Conservation (phyloP, 2,888 invertebrate genomes). For the Metellina segmentata region DNA sequence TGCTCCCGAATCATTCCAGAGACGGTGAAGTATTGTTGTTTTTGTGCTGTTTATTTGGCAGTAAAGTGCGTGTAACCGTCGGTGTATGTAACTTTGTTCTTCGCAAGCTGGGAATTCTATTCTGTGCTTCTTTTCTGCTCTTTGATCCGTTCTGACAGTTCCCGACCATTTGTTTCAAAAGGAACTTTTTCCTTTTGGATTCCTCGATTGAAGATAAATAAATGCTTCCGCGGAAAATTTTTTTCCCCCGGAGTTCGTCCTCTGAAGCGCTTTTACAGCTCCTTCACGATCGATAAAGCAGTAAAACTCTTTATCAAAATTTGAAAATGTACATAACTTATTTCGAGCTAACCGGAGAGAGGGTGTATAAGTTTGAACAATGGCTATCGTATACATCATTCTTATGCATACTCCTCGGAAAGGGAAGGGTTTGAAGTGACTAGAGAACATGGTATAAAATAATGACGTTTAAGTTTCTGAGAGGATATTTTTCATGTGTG, state of each 20-base stretch:
- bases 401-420: neutral
- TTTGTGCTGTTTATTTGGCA: constrained; percentile 13
- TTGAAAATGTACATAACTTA: neutral
- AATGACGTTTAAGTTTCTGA: neutral
- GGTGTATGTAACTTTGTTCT: constrained; percentile 39
- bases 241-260: neutral
- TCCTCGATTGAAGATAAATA: neutral
- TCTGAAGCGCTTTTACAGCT: constrained; percentile 21
- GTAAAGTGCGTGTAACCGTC: constrained; percentile 53
- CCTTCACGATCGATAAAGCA: constrained; percentile 36
- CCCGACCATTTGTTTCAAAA: constrained; percentile 35
- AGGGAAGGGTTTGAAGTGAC: neutral
- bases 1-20: neutral
- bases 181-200: neutral
- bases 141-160: constrained; percentile 60
- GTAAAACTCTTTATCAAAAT: constrained; percentile 36
- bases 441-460: neutral
- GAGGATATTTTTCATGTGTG: neutral
- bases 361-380: neutral
- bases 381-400: neutral
- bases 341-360: neutral
- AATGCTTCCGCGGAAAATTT: neutral
- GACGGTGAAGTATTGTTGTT: constrained; percentile 23
- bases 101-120: constrained; percentile 4
- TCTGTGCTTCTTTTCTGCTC: neutral